A percentile compares a stretch with the other conserved stretches of the same genome.
These are phyloP conservation scores for Chiridota heheva DNA, from an alignment of 35 echinoderm and acorn worm genomes.

Conservation along the genomic window DNA sequence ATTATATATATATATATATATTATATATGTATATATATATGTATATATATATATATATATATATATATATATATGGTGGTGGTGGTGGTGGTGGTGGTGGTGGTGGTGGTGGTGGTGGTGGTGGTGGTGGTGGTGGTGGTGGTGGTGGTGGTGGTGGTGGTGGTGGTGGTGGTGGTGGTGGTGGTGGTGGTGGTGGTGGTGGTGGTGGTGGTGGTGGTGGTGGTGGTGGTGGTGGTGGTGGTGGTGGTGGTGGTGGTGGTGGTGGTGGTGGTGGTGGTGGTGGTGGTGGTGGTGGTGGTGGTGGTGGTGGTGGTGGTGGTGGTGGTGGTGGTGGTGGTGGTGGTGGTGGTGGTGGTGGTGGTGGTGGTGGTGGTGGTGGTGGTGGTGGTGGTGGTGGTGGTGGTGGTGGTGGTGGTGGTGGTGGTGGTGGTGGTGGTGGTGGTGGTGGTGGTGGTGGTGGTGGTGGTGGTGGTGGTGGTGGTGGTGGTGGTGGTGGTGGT, in stretches of 20 bases:
- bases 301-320: background rate
- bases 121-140: background rate
- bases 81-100: background rate
- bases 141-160: background rate
- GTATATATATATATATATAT: no score
- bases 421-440: slow-evolving; percentile 1
- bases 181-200: background rate
- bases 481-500: background rate
- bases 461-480: background rate
- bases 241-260: background rate
- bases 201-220: background rate
- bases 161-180: background rate
- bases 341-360: background rate
- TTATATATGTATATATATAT: no score
- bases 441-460: background rate
- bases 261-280: background rate
- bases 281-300: background rate
- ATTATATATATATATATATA: no score
- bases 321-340: background rate
- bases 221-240: background rate
- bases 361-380: background rate
- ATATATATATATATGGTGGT: no score
- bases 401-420: background rate
- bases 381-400: background rate
- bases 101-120: background rate